Evolutionary conservation across 2,888 invertebrate species (phyloP).

Genomic region (Coleophora flavipennella): DNA sequence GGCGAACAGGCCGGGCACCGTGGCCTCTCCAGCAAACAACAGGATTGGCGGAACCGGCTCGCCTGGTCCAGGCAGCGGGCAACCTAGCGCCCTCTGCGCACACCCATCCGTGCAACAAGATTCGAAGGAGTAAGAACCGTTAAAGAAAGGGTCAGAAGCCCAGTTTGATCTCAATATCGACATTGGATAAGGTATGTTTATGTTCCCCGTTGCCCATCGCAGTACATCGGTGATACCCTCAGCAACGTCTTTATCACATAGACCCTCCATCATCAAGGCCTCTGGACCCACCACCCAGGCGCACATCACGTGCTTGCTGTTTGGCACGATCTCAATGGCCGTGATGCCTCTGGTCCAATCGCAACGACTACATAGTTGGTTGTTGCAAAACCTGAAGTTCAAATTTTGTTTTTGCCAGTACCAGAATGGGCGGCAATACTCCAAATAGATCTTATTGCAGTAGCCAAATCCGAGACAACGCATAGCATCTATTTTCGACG

Average conservation of each 20-base stretch:
- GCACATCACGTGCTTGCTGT: slow-evolving; percentile 80
- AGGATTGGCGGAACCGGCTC: slow-evolving; percentile 77
- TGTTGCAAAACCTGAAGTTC: slow-evolving; percentile 74
- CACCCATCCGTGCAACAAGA: slow-evolving; percentile 44
- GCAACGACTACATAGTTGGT: slow-evolving; percentile 63
- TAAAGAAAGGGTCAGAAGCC: slow-evolving; percentile 80
- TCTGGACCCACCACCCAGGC: slow-evolving; percentile 79
- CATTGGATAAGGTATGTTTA: slow-evolving; percentile 77
- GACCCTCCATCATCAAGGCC: slow-evolving; percentile 76
- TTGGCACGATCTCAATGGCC: slow-evolving; percentile 77
- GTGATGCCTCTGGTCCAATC: slow-evolving; percentile 83
- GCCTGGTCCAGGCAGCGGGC: slow-evolving; percentile 76
- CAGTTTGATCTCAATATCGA: slow-evolving; percentile 79
- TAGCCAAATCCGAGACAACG: slow-evolving; percentile 78
- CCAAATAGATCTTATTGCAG: slow-evolving; percentile 83
- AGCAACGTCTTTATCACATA: slow-evolving; percentile 77
- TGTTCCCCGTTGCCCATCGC: slow-evolving; percentile 73
- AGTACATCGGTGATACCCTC: slow-evolving; percentile 76
- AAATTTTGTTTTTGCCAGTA: slow-evolving; percentile 77
- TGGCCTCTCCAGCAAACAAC: slow-evolving; percentile 88
- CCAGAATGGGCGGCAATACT: slow-evolving; percentile 82
- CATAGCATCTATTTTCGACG: slow-evolving; percentile 79
- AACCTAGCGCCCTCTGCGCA: slow-evolving; percentile 67
- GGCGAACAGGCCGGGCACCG: slow-evolving; percentile 79
- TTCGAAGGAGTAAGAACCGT: slow-evolving; percentile 78